Evolutionary conservation across 2,797 vertebrate species (phyloP).

Genomic region (Rachycentron canadum): DNA sequence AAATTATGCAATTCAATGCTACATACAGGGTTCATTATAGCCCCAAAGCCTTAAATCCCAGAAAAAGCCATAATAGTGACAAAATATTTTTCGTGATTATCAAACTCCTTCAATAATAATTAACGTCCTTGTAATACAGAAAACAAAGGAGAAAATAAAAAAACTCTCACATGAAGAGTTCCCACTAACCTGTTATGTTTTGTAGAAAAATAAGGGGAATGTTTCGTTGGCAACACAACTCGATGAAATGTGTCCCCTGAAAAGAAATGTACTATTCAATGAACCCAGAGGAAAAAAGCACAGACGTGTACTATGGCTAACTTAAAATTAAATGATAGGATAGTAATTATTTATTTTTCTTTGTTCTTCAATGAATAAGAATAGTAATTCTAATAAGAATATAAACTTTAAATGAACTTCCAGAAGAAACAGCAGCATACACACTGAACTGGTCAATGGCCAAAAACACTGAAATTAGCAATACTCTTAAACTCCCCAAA

Average conservation of each 20-base stretch:
- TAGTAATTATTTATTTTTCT: conserved; percentile 20
- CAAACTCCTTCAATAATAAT: background rate
- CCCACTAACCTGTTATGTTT: conserved; percentile 93
- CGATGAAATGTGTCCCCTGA: conserved; percentile 96
- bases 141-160: background rate
- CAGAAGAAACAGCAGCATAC: background rate
- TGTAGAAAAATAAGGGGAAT: conserved; percentile 97
- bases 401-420: conserved; percentile 21
- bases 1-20: background rate
- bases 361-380: too few species aligned
- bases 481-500: background rate
- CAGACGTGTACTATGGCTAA: background rate
- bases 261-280: conserved; percentile 48
- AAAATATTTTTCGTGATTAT: background rate
- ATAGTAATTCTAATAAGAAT: conserved; percentile 15
- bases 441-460: background rate
- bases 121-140: background rate
- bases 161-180: background rate
- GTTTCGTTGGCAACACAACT: conserved; percentile 96
- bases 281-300: conserved; percentile 12
- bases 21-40: conserved; percentile 7
- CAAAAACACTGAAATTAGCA: background rate
- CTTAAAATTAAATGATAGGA: conserved; percentile 19
- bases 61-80: background rate
- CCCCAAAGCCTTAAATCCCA: background rate